phyloP scores from a whole-genome alignment of 2,888 invertebrate genomes.

The Drepana falcataria region DNA sequence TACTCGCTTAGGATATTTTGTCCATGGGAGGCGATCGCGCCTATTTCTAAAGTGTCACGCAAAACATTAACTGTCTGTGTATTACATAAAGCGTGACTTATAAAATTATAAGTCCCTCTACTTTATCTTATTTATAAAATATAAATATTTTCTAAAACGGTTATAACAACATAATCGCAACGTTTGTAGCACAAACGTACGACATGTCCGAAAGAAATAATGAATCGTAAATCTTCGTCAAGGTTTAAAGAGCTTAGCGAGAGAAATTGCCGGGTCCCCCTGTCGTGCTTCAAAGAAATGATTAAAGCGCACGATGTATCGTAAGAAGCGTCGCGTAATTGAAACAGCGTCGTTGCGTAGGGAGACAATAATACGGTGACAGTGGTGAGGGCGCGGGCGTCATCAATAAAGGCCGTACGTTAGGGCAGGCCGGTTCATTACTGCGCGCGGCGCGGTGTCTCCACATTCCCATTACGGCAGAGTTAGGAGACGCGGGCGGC shows the following conservation, averaged over 20 bases:
- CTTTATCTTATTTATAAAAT: not conserved
- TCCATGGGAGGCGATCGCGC: slow-evolving; percentile 12
- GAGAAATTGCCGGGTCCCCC: slow-evolving; percentile 19
- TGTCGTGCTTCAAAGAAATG: slow-evolving; percentile 26
- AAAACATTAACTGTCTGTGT: slow-evolving; percentile 3
- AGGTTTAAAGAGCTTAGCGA: slow-evolving; percentile 19
- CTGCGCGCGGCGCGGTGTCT: slow-evolving; percentile 54
- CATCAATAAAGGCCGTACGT: slow-evolving; percentile 74
- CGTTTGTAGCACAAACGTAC: not conserved
- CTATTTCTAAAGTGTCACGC: slow-evolving; percentile 13
- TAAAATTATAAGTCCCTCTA: not conserved
- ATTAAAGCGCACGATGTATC: slow-evolving; percentile 50
- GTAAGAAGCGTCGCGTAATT: slow-evolving; percentile 59
- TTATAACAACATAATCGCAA: not conserved
- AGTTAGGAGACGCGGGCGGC: slow-evolving; percentile 70
- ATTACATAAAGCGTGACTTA: slow-evolving; percentile 8
- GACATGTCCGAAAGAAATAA: not conserved
- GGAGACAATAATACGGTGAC: slow-evolving; percentile 57
- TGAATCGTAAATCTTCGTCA: not conserved
- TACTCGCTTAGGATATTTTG: slow-evolving; percentile 12
- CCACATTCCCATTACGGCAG: slow-evolving; percentile 68
- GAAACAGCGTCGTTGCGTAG: slow-evolving; percentile 54
- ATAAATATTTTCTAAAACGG: not conserved
- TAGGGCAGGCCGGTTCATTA: slow-evolving; percentile 71
- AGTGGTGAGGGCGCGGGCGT: slow-evolving; percentile 49